A percentile compares a stretch with the other conserved stretches of the same genome.
phyloP scores from a whole-genome alignment of 2,888 invertebrate genomes.

The Acleris cristana region DNA sequence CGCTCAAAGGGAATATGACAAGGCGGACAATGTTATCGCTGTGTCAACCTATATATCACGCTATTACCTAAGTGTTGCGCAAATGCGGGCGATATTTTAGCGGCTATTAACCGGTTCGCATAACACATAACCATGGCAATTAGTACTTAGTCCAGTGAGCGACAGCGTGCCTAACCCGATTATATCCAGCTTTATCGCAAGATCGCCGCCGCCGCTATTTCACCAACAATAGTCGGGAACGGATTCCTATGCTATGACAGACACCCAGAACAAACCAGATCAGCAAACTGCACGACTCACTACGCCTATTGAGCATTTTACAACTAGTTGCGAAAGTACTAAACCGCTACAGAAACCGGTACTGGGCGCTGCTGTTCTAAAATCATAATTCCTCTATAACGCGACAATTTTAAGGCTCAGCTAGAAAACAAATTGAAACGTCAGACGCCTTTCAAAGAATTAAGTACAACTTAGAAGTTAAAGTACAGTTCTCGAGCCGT shows the following conservation, averaged over 20 bases:
- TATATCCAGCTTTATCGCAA: constrained; percentile 71
- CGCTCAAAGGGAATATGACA: constrained; percentile 41
- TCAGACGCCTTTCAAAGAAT: background rate
- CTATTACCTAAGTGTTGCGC: constrained; percentile 63
- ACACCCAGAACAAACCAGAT: constrained; percentile 63
- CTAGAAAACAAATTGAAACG: constrained; percentile 45
- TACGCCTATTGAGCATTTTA: constrained; percentile 55
- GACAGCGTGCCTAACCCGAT: constrained; percentile 78
- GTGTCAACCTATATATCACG: constrained; percentile 67
- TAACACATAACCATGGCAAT: constrained; percentile 73
- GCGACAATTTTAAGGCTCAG: constrained; percentile 48
- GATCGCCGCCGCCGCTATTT: constrained; percentile 56
- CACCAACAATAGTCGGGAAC: constrained; percentile 65
- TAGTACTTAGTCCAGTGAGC: constrained; percentile 74
- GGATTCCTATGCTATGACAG: constrained; percentile 68
- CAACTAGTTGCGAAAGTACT: constrained; percentile 56
- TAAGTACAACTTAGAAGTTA: background rate
- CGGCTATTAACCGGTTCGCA: constrained; percentile 66
- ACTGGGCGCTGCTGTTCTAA: constrained; percentile 48
- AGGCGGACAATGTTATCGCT: constrained; percentile 63
- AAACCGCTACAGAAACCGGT: constrained; percentile 50
- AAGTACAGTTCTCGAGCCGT: constrained; percentile 46
- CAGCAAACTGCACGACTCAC: constrained; percentile 55
- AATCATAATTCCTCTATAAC: constrained; percentile 59
- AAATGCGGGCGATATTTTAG: constrained; percentile 69